phyloP scores from a whole-genome alignment of 2,113 vertebrate genomes.

The Hoplias malabaricus region DNA sequence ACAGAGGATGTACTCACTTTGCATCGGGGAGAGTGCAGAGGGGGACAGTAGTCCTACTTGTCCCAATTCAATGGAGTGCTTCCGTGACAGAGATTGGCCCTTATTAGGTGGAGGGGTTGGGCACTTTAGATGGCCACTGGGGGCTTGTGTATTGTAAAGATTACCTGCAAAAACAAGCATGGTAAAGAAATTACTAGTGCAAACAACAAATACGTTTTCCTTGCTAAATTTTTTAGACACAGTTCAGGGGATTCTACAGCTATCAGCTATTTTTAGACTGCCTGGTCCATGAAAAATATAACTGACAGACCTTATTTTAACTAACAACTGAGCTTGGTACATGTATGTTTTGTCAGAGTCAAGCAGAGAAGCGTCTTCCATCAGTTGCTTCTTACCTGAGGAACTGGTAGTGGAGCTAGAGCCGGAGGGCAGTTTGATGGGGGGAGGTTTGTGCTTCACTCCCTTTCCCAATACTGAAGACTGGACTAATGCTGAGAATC shows the following conservation, averaged over 20 bases:
- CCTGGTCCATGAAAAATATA: too few species aligned
- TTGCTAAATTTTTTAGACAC: too few species aligned
- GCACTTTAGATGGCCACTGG: slow-evolving; percentile 91
- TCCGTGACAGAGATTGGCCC: slow-evolving; percentile 87
- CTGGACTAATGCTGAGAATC: slow-evolving; percentile 84
- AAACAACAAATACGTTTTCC: too few species aligned
- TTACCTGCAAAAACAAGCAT: slow-evolving; percentile 72
- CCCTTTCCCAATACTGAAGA: slow-evolving; percentile 91
- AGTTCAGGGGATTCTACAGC: too few species aligned
- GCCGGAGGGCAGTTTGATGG: slow-evolving; percentile 91
- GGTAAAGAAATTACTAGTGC: not conserved
- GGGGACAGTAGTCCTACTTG: slow-evolving; percentile 92
- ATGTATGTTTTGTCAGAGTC: too few species aligned
- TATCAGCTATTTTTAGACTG: too few species aligned
- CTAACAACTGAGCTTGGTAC: too few species aligned
- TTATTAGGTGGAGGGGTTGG: slow-evolving; percentile 91
- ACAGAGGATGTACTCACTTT: slow-evolving; percentile 83
- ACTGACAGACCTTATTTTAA: too few species aligned
- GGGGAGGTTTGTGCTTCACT: slow-evolving; percentile 92
- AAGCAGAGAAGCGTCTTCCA: not conserved
- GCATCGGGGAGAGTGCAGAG: slow-evolving; percentile 89
- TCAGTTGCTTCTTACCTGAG: slow-evolving; percentile 83
- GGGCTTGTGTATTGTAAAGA: slow-evolving; percentile 80
- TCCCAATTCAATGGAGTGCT: slow-evolving; percentile 89
- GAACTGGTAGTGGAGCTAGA: slow-evolving; percentile 85